Evolutionary conservation across 2,797 vertebrate species (phyloP).

Genomic region (Sebastes aleutianus): DNA sequence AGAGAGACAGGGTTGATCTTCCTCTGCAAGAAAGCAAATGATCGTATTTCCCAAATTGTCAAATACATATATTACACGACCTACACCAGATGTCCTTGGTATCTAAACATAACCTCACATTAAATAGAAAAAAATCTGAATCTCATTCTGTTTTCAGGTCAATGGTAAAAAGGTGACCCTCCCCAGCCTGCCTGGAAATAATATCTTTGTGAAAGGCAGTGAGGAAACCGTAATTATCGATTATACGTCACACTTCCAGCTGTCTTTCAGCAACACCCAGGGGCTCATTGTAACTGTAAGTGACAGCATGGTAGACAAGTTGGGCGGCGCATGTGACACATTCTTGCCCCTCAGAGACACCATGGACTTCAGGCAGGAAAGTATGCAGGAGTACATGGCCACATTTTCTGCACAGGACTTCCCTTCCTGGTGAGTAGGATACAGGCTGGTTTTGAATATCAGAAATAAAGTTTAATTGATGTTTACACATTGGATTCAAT

Average conservation of each 20-base stretch:
- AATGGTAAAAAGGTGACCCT: slow-evolving; percentile 43
- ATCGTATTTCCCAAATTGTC: not conserved
- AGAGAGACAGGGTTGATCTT: not conserved
- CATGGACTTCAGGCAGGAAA: not conserved
- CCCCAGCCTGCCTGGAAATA: not conserved
- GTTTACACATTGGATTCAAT: not conserved
- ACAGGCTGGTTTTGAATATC: not conserved
- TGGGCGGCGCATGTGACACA: slow-evolving; percentile 55
- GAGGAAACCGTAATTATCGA: slow-evolving; percentile 33
- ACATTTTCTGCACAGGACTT: slow-evolving; percentile 67
- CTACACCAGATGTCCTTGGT: not conserved
- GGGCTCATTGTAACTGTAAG: slow-evolving; percentile 32
- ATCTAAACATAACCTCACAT: not conserved
- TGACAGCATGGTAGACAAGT: slow-evolving; percentile 19
- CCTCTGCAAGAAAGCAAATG: not conserved
- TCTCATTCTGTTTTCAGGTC: slow-evolving; percentile 36
- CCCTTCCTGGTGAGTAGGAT: slow-evolving; percentile 56
- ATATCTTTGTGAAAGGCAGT: slow-evolving; percentile 19
- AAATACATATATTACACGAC: no score
- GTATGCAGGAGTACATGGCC: slow-evolving; percentile 48
- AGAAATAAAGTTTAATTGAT: not conserved
- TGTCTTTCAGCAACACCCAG: slow-evolving; percentile 45
- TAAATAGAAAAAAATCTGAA: not conserved
- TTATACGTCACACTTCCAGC: slow-evolving; percentile 17
- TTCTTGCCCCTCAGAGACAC: not conserved